Conservation (phyloP, 2,797 vertebrate genomes). For the Alfaro cultratus region DNA sequence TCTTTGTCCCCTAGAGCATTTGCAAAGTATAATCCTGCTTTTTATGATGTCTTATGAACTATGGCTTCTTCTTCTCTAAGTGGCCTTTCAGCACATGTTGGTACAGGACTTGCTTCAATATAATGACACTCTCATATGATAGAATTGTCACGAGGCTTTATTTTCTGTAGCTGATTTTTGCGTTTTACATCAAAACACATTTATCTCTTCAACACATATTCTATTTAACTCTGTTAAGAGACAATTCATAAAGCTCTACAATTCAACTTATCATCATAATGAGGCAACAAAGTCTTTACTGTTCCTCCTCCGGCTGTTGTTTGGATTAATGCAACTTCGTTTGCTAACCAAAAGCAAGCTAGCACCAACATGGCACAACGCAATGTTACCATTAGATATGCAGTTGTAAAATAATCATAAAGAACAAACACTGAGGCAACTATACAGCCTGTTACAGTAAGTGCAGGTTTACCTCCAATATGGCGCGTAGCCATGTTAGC, state of each 20-base stretch:
- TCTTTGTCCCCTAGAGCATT: neutral
- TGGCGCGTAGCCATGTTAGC: neutral
- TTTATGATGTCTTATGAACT: too few species aligned
- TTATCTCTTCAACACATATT: neutral
- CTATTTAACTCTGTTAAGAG: too few species aligned
- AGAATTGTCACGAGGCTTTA: too few species aligned
- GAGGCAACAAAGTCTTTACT: slow-evolving; percentile 9
- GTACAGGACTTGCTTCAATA: neutral
- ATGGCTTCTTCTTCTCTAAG: too few species aligned
- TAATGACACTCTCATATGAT: neutral
- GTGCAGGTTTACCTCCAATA: slow-evolving; percentile 5
- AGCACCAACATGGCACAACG: neutral
- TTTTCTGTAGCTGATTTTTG: neutral
- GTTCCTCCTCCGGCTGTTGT: neutral
- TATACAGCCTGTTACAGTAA: slow-evolving; percentile 8
- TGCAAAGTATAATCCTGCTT: neutral
- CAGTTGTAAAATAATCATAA: slow-evolving; percentile 34
- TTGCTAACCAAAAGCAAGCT: slow-evolving; percentile 61
- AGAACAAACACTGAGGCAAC: slow-evolving; percentile 17
- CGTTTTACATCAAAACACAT: neutral
- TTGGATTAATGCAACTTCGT: slow-evolving; percentile 40
- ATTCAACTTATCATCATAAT: neutral
- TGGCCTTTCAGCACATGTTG: neutral
- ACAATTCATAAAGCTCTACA: neutral
- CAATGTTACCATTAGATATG: slow-evolving; percentile 16